phyloP scores from a whole-genome alignment of 2,888 invertebrate genomes.

The Xylota segnis region DNA sequence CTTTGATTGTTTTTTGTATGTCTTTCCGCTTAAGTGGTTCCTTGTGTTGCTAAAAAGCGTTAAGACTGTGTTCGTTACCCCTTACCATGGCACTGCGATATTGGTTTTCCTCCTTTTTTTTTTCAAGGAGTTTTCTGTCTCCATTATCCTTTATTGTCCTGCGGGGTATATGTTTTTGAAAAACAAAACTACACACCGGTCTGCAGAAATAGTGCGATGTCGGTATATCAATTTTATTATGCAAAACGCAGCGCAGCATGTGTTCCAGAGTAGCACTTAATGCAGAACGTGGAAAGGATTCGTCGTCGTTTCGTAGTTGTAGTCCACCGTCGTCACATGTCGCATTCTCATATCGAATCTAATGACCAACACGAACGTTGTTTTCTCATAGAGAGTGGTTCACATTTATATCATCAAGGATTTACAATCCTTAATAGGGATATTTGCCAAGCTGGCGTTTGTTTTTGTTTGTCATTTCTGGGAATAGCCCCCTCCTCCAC shows the following conservation, averaged over 20 bases:
- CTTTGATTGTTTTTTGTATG: constrained; percentile 54
- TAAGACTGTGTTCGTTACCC: constrained; percentile 58
- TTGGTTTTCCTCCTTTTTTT: constrained; percentile 46
- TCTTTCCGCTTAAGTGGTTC: constrained; percentile 59
- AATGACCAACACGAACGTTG: constrained; percentile 73
- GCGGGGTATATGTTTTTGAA: constrained; percentile 13
- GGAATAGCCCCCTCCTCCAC: background rate
- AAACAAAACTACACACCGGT: constrained; percentile 48
- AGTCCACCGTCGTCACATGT: constrained; percentile 69
- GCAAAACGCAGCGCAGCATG: constrained; percentile 75
- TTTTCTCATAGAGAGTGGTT: constrained; percentile 56
- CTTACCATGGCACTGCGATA: constrained; percentile 50
- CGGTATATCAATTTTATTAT: constrained; percentile 76
- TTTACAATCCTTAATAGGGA: constrained; percentile 76
- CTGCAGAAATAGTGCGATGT: constrained; percentile 73
- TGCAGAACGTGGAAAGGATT: constrained; percentile 73
- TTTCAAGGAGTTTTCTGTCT: constrained; percentile 19
- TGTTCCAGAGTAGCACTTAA: constrained; percentile 72
- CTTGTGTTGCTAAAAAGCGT: constrained; percentile 62
- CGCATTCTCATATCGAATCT: constrained; percentile 76
- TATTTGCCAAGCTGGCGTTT: constrained; percentile 76
- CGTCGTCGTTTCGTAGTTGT: constrained; percentile 37
- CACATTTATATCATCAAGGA: constrained; percentile 76
- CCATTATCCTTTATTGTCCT: constrained; percentile 74
- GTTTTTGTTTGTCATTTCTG: constrained; percentile 65